phyloP scores from a whole-genome alignment of 2,888 invertebrate genomes.

The Bruchidius siliquastri region DNA sequence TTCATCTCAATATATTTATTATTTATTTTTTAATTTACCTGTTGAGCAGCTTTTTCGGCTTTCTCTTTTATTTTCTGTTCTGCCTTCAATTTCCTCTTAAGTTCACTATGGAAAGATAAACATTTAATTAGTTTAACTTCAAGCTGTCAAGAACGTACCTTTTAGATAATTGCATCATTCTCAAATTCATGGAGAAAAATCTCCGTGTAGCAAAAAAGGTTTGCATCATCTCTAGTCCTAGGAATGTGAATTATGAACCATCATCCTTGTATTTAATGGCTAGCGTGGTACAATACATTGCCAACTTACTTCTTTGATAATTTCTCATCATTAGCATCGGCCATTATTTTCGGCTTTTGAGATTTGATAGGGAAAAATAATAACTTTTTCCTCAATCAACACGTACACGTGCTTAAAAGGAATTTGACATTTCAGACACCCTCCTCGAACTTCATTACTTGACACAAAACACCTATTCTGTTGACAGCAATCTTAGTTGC shows the following conservation, averaged over 20 bases:
- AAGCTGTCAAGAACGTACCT: constrained; percentile 28
- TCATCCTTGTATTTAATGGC: constrained; percentile 1
- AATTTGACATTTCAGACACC: not conserved
- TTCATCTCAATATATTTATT: too few species aligned
- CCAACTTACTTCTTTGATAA: constrained; percentile 40
- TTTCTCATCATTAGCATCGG: constrained; percentile 31
- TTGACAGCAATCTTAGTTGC: too few species aligned
- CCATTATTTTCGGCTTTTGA: constrained; percentile 23
- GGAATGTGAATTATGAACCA: not conserved
- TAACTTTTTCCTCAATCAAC: not conserved
- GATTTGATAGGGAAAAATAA: not conserved
- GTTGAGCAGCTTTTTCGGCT: constrained; percentile 46
- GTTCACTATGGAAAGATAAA: constrained; percentile 65
- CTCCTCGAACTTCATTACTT: too few species aligned
- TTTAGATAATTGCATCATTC: constrained; percentile 30
- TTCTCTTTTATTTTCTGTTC: constrained; percentile 93
- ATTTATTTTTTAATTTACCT: constrained; percentile 10
- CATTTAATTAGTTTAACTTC: constrained; percentile 24
- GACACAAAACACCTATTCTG: too few species aligned
- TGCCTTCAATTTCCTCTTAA: constrained; percentile 85
- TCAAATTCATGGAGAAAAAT: constrained; percentile 20
- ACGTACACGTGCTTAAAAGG: not conserved
- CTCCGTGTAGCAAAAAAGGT: constrained; percentile 20
- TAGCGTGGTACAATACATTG: constrained; percentile 4
- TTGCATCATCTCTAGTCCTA: constrained; percentile 29